These are phyloP conservation scores for Percina caprodes DNA, from an alignment of 2,113 vertebrate species.

Conservation along the genomic window DNA sequence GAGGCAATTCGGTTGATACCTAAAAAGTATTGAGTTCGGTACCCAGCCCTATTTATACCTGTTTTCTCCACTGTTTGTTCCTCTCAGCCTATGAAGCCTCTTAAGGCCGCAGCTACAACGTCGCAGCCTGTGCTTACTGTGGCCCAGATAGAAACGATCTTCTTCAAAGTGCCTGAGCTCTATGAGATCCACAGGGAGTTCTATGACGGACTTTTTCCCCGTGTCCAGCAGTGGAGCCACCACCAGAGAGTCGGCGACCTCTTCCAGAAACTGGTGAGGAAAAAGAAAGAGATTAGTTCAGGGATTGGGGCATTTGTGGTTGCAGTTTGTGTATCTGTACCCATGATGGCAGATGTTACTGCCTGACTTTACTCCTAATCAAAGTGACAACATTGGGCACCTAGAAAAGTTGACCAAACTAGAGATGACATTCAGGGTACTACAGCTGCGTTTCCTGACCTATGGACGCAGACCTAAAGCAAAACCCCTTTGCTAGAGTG, in stretches of 20 bases:
- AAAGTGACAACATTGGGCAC: conserved; percentile 39
- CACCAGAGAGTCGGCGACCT: conserved; percentile 97
- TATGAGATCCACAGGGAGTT: conserved; percentile 98
- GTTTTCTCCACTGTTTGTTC: conserved; percentile 2
- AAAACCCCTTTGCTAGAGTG: neutral
- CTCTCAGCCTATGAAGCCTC: conserved; percentile 95
- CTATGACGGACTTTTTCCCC: conserved; percentile 93
- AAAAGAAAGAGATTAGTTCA: neutral
- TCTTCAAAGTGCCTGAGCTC: conserved; percentile 99
- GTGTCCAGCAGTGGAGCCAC: conserved; percentile 97
- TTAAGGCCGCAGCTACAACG: conserved; percentile 96
- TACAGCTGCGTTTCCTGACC: conserved; percentile 10
- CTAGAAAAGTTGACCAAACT: conserved; percentile 21
- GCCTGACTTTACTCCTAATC: conserved; percentile 28
- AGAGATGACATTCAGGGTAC: conserved; percentile 12
- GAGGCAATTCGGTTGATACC: too few relatives aligned
- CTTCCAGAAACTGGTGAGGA: conserved; percentile 96
- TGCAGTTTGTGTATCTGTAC: conserved; percentile 14
- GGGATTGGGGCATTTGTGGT: neutral
- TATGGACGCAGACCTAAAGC: neutral
- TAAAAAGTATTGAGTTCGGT: too few relatives aligned
- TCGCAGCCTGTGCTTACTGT: conserved; percentile 95
- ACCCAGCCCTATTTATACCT: too few relatives aligned
- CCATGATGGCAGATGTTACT: conserved; percentile 12
- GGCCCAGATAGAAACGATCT: conserved; percentile 98